Evolutionary conservation across 2,113 vertebrate genomes (phyloP).

Genomic region (Nycticorax nycticorax): DNA sequence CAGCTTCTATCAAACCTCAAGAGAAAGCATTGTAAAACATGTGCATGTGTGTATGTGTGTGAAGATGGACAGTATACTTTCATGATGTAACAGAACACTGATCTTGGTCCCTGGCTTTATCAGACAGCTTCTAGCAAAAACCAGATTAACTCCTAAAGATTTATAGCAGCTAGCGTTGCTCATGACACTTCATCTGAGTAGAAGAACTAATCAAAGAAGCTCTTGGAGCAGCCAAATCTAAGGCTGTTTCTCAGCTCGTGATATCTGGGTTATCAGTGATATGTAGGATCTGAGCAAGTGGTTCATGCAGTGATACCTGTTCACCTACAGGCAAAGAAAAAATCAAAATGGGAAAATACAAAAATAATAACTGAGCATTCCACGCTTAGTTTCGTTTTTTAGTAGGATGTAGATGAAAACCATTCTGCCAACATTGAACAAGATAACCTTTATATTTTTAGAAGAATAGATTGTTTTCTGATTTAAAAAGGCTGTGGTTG

Average conservation of each 20-base stretch:
- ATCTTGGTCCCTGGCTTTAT: background rate
- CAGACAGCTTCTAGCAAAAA: background rate
- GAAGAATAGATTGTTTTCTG: background rate
- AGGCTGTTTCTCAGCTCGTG: background rate
- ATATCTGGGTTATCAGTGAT: background rate
- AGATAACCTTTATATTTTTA: background rate
- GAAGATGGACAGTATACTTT: background rate
- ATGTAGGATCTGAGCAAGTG: background rate
- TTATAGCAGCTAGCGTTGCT: background rate
- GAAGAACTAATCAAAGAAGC: background rate
- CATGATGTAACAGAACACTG: background rate
- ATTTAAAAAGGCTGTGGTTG: background rate
- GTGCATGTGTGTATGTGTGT: background rate
- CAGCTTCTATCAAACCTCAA: background rate
- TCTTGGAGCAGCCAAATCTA: background rate
- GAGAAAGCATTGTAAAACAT: background rate
- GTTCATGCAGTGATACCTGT: background rate
- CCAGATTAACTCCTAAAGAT: background rate
- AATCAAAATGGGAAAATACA: background rate
- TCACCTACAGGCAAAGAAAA: background rate
- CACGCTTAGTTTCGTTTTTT: background rate
- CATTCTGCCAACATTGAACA: background rate
- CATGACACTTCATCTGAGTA: background rate
- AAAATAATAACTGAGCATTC: background rate
- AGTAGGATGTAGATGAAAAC: background rate